Evolutionary conservation across 1,140 invertebrate genomes (phyloP), one percentile per base, ranked within the genome.

Genomic region (Himalopsyche phryganea): DNA sequence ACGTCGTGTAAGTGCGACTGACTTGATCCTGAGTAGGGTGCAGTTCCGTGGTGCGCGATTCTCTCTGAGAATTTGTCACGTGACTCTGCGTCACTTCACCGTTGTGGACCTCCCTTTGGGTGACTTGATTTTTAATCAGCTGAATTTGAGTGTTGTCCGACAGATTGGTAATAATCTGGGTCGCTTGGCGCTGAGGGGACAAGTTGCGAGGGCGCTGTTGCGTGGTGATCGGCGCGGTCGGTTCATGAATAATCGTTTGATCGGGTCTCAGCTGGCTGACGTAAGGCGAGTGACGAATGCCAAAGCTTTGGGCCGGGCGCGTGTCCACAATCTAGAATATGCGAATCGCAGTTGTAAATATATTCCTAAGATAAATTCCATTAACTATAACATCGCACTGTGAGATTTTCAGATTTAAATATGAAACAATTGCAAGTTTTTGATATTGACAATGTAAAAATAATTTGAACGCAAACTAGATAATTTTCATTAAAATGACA

Each of bases 271-370:
- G 74, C 58, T 86, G 83, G 45, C 88, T 87, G 56, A 88, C 80
- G 66, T 91, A 89, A 33, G 83, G 86, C 1, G 90, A 92, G 71
- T 95, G 92, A 67, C 87, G 88, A 61, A 95, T 93, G 42, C 92
- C 92, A 72, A 96, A 95, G 56, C 85, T 87, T 66, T 85, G 87
- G 18, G 83, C 79, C 46, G 87, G 86, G 54, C 80, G 72, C 60
- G 78, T 72, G 47, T 82, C 80, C 45, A 85, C 66, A 57, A 77
- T 67, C 33, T 83, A 74, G 83, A 85, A 62, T 36, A 73, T 68
- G 63, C 65, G 18, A 45, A 45, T 9, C 5, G 15, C 10, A 42
- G 6, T 35, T 35, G 33, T 7, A 35, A 35, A 35, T 7, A 6
- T 35, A 35, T 6, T 35, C 6, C 33, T 35, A n/a, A 35, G 33